phyloP scores from a whole-genome alignment of 2,797 vertebrate species.

The Enteromius unitaeniatus region DNA sequence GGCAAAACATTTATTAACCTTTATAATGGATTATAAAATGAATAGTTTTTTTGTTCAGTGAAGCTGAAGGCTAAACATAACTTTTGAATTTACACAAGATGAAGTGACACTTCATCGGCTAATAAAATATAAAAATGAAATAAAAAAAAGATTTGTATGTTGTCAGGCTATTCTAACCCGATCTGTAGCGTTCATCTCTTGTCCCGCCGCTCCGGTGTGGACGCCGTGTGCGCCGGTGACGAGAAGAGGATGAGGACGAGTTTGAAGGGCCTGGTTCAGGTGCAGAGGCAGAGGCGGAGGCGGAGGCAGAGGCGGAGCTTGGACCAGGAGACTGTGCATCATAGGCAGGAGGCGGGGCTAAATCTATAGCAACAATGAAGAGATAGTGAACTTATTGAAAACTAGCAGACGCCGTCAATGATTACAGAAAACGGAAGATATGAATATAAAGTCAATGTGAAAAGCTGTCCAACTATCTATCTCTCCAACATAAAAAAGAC shows the following conservation, averaged over 20 bases:
- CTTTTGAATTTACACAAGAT: background rate
- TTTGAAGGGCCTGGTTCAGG: slow-evolving; percentile 76
- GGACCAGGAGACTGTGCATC: slow-evolving; percentile 65
- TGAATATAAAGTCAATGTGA: slow-evolving; percentile 2
- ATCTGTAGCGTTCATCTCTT: slow-evolving; percentile 95
- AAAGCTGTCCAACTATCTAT: background rate
- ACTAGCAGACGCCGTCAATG: background rate
- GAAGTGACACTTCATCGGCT: background rate
- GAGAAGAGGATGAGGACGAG: slow-evolving; percentile 84
- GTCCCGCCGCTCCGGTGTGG: slow-evolving; percentile 88
- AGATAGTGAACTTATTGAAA: background rate
- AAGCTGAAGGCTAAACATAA: background rate
- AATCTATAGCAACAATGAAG: slow-evolving; percentile 71
- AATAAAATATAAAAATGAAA: background rate
- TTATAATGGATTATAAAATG: background rate
- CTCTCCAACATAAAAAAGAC: background rate
- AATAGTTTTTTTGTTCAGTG: background rate
- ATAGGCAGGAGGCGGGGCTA: slow-evolving; percentile 82
- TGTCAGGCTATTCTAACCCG: slow-evolving; percentile 71
- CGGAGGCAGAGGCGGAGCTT: slow-evolving; percentile 17
- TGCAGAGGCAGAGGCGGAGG: too few relatives aligned
- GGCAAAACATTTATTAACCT: too few relatives aligned
- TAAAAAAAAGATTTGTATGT: background rate
- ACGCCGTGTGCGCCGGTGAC: slow-evolving; percentile 84
- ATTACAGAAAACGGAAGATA: background rate